Evolutionary conservation across 2,888 invertebrate species (phyloP).

Genomic region (Cecidostiba fungosa): DNA sequence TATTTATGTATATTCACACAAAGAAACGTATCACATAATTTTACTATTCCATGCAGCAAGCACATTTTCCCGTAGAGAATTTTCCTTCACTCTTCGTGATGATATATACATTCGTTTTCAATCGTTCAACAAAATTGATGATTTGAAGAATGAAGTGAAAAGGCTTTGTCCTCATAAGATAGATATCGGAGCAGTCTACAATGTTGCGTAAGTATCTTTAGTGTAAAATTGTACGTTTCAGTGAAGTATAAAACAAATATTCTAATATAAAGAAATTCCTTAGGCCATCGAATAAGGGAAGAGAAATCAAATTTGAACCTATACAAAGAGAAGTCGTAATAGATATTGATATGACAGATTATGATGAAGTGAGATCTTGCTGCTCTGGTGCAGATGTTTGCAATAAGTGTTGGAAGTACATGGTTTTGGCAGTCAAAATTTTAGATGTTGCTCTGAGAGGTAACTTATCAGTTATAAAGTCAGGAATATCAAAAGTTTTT

Average conservation of each 20-base stretch:
- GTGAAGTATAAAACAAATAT: neutral
- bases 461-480: slow-evolving; percentile 73
- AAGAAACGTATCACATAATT: neutral
- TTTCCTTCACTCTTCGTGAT: slow-evolving; percentile 96
- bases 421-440: slow-evolving; percentile 95
- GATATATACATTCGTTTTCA: slow-evolving; percentile 96
- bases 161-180: slow-evolving; percentile 94
- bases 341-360: slow-evolving; percentile 99
- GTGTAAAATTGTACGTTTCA: neutral
- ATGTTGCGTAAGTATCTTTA: slow-evolving; percentile 64
- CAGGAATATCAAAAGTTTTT: neutral
- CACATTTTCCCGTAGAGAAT: slow-evolving; percentile 89
- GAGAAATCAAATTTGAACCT: slow-evolving; percentile 70
- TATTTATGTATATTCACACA: neutral
- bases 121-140: slow-evolving; percentile 90
- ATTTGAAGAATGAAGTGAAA: slow-evolving; percentile 90
- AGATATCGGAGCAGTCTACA: slow-evolving; percentile 88
- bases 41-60: slow-evolving; percentile 78
- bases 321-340: slow-evolving; percentile 96
- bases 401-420: slow-evolving; percentile 97
- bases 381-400: slow-evolving; percentile 96
- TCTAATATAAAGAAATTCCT: neutral
- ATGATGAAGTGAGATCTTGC: slow-evolving; percentile 97
- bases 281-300: slow-evolving; percentile 71
- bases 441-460: slow-evolving; percentile 92